Percentiles rank a stretch among this genome's conserved stretches.
These are phyloP conservation scores for Drosophila tropicalis DNA, from an alignment of 1,140 invertebrate genomes.

Conservation along the genomic window DNA sequence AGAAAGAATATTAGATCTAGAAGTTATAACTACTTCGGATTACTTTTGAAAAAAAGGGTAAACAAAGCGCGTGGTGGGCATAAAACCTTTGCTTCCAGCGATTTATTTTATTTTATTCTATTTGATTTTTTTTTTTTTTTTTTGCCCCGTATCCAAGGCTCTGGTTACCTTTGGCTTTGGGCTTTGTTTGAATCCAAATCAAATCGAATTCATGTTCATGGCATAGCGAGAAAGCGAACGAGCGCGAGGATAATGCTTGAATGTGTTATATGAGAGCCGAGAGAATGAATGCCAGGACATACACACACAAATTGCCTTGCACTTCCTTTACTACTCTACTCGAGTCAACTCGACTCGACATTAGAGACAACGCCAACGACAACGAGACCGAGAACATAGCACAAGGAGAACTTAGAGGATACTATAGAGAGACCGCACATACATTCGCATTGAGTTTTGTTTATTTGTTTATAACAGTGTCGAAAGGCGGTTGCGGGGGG, in stretches of 20 bases:
- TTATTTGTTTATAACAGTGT: conserved; percentile 69
- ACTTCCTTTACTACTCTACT: conserved; percentile 35
- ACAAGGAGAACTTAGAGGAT: conserved; percentile 10
- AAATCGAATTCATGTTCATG: conserved; percentile 62
- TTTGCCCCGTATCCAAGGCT: conserved; percentile 59
- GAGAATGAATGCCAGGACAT: conserved; percentile 41
- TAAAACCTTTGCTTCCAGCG: neutral
- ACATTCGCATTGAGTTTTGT: conserved; percentile 43
- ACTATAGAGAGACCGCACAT: neutral
- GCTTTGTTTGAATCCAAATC: conserved; percentile 51
- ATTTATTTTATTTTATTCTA: conserved; percentile 11
- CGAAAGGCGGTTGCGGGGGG: neutral
- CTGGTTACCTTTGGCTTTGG: conserved; percentile 50
- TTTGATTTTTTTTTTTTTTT: neutral
- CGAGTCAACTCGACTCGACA: conserved; percentile 10
- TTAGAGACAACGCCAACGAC: conserved; percentile 51
- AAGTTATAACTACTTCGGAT: no score
- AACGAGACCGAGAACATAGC: conserved; percentile 4
- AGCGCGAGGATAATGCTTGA: neutral
- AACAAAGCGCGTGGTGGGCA: neutral
- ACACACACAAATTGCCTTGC: conserved; percentile 43
- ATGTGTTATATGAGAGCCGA: neutral
- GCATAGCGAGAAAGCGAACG: conserved; percentile 17
- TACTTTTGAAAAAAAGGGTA: neutral
- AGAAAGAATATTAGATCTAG: no score